phyloP scores from a whole-genome alignment of 1,140 invertebrate genomes.

The Elymnias hypermnestra region DNA sequence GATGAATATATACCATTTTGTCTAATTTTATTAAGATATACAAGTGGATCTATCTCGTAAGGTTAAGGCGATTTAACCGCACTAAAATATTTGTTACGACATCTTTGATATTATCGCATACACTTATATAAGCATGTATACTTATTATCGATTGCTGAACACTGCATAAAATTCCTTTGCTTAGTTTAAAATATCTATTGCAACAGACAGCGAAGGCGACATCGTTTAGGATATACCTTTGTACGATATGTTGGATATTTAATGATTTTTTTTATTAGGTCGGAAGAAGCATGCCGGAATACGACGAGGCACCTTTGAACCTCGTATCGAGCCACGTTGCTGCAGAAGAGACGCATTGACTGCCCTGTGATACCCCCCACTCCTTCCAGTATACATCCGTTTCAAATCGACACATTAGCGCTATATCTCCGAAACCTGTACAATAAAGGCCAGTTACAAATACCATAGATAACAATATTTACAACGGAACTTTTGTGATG shows the following conservation, averaged over 20 bases:
- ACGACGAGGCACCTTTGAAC: slow-evolving; percentile 72
- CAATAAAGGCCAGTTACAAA: slow-evolving; percentile 29
- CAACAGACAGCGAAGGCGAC: too few relatives aligned
- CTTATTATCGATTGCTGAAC: too few relatives aligned
- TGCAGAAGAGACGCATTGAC: slow-evolving; percentile 71
- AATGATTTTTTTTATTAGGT: slow-evolving; percentile 30
- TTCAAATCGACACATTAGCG: not conserved
- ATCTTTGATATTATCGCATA: too few relatives aligned
- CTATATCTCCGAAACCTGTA: slow-evolving; percentile 10
- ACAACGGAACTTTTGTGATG: not conserved
- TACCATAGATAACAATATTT: slow-evolving; percentile 25
- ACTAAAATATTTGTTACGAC: too few relatives aligned
- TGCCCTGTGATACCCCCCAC: slow-evolving; percentile 8
- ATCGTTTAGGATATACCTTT: too few relatives aligned
- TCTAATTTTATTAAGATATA: too few relatives aligned
- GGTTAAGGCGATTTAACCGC: too few relatives aligned
- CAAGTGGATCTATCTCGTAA: too few relatives aligned
- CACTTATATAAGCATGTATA: too few relatives aligned
- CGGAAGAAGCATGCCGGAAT: slow-evolving; percentile 53
- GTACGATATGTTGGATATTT: too few relatives aligned
- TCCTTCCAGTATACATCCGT: not conserved
- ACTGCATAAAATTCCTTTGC: not conserved
- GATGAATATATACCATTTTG: too few relatives aligned
- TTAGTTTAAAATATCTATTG: not conserved
- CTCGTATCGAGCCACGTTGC: slow-evolving; percentile 67